Conservation (phyloP, 2,888 invertebrate genomes). For the Monoplex corrugatus region DNA sequence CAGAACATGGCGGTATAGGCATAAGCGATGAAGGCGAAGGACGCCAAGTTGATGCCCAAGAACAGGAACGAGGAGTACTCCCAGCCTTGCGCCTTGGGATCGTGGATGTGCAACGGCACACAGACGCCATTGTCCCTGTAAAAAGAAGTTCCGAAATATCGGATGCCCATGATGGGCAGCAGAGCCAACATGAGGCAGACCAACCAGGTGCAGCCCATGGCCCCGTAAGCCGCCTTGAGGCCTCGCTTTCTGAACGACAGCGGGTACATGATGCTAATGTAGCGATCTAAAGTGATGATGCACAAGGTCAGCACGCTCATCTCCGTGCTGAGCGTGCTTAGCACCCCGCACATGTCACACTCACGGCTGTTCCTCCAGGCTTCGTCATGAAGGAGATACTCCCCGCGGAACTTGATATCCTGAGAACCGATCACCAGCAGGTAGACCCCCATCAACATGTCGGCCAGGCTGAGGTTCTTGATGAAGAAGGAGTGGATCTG, state of each 20-base stretch:
- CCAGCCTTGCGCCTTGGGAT: slow-evolving; percentile 62
- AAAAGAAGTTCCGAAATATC: slow-evolving; percentile 62
- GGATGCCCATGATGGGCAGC: slow-evolving; percentile 58
- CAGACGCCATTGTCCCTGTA: slow-evolving; percentile 67
- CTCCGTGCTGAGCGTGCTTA: slow-evolving; percentile 68
- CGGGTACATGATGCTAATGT: slow-evolving; percentile 65
- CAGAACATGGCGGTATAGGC: slow-evolving; percentile 65
- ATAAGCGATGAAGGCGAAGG: slow-evolving; percentile 63
- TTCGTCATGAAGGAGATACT: slow-evolving; percentile 85
- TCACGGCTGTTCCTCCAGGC: slow-evolving; percentile 84
- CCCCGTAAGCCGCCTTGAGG: slow-evolving; percentile 57
- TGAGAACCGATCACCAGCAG: slow-evolving; percentile 85
- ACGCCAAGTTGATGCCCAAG: slow-evolving; percentile 62
- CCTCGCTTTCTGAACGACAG: slow-evolving; percentile 58
- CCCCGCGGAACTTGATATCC: slow-evolving; percentile 84
- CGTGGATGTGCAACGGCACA: slow-evolving; percentile 63
- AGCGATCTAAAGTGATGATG: slow-evolving; percentile 65
- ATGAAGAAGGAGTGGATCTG: slow-evolving; percentile 83
- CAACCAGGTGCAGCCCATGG: slow-evolving; percentile 62
- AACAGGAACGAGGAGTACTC: slow-evolving; percentile 66
- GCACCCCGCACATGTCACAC: slow-evolving; percentile 85
- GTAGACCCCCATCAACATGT: slow-evolving; percentile 86
- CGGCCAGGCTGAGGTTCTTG: slow-evolving; percentile 85
- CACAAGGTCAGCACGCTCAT: slow-evolving; percentile 65
- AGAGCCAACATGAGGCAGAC: slow-evolving; percentile 58